Base-by-base conservation (phyloP, 1,140 invertebrate genomes). In the Asobara japonica region DNA sequence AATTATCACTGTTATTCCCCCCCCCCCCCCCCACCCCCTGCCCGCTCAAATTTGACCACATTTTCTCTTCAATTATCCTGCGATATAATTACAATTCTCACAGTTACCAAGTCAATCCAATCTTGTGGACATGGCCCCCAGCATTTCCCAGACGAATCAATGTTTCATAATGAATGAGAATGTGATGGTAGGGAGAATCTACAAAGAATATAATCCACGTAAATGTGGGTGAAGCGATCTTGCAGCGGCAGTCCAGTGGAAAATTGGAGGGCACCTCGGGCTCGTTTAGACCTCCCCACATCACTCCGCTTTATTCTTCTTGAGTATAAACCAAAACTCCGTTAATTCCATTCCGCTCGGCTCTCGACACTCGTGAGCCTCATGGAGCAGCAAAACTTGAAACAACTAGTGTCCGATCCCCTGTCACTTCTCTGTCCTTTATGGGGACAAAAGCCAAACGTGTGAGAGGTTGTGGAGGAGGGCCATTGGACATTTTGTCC, bases 361-460 rank as follows among this genome's bases (percentile, higher is more conserved):
- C 5, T 6, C 20, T 56, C 2, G 51, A n/a, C 22, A 56, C 20
- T 5, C 22, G 51, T 27, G 2, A 22, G 22, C 51, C 22, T 56
- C 51, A 27, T 56, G 22, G 51, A 56, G 22, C 51, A 56, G 51
- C 20, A 25, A 56, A 56, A 56, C 51, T 56, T 56, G 51, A 56
- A 56, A 56, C 51, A 56, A 56, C 51, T 22, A 56, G 51, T 56
- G 51, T 56, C 51, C 51, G 22, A 56, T 56, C 20, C 51, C 51
- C 13, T 56, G 51, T 56, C 22, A 56, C 51, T 56, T 27, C 6
- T 25, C 18, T 56, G 51, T 25, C 51, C 51, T 56, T 56, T 25
- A 25, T 27, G 51, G 22, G 51, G 41, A 56, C 18, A 25, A 56
- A 25, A 22, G 51, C 51, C 51, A 25, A 27, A 2, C 11, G 18